Base-by-base conservation (phyloP, 2,888 invertebrate species). In the Lasioglossum villosulum region DNA sequence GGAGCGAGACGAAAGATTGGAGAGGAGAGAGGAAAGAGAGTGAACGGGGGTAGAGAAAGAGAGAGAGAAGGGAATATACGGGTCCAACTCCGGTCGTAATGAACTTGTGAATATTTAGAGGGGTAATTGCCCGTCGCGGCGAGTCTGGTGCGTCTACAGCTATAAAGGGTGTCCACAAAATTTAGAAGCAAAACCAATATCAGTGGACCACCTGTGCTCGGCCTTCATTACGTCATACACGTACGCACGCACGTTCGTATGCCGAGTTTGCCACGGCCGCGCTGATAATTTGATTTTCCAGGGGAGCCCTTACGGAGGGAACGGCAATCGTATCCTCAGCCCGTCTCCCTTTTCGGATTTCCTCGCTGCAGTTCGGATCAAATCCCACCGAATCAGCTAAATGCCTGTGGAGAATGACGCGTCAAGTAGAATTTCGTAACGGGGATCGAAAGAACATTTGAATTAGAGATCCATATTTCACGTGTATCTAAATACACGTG, bases 91-190 rank as follows among this genome's bases (percentile, higher is more conserved):
- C 92, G 87, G 89, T 92, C 92, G 91, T 93, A 93, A 93, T 92
- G 94, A 94, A 94, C 94, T 94, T 94, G 94, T 94, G 94, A 94
- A 94, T 94, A 94, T 94, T 94, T 94, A 94, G 94, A 92, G 92
- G 90, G 93, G 93, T 94, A 94, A 94, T 94, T 94, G 94, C 93
- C 93, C 93, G 92, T 92, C 92, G 87, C 89, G 91, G 90, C 86
- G 92, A 89, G 89, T 81, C 85, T 72, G 81, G 78, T 72, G 80
- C 83, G 86, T 88, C 88, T 88, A 83, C 88, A 78, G 84, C 73
- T 90, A 86, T 90, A 92, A 89, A 80, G 91, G 89, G 90, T 91
- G 92, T 90, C 90, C 91, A 87, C 90, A 88, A 92, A 93, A 93
- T 92, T 90, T 90, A 84, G 90, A 90, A 91, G 91, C 91, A 90